Percentiles rank a stretch among this genome's conserved stretches.
phyloP scores from a whole-genome alignment of 2,797 vertebrate species.

The Leptatherina wallacei region DNA sequence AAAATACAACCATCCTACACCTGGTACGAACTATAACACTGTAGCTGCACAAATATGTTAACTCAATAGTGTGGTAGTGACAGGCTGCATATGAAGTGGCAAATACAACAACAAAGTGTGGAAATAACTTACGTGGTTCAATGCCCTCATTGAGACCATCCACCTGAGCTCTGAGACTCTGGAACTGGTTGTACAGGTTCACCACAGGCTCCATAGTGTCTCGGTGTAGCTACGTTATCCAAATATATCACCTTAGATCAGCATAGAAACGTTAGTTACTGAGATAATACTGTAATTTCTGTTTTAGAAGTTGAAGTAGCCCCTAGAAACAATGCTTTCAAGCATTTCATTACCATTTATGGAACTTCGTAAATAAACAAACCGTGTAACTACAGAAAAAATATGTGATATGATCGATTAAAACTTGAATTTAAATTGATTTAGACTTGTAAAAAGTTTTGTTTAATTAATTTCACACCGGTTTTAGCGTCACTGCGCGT shows the following conservation, averaged over 20 bases:
- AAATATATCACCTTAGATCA: background rate
- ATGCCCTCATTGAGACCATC: slow-evolving; percentile 87
- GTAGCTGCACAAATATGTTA: background rate
- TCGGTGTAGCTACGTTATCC: slow-evolving; percentile 14
- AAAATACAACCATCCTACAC: background rate
- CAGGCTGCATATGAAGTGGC: too few relatives aligned
- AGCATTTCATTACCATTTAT: background rate
- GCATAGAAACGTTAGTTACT: background rate
- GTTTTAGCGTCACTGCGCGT: background rate
- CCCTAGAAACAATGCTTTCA: background rate
- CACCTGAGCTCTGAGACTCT: slow-evolving; percentile 84
- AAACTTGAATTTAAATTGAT: background rate
- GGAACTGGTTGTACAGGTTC: slow-evolving; percentile 87
- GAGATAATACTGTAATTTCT: background rate
- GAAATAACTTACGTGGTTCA: slow-evolving; percentile 87
- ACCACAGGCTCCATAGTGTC: slow-evolving; percentile 84
- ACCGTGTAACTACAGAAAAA: background rate
- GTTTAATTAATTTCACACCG: fast-evolving
- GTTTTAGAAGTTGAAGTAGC: background rate
- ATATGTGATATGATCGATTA: background rate
- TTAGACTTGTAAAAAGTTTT: background rate
- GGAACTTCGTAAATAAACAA: background rate
- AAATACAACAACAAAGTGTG: slow-evolving; percentile 25
- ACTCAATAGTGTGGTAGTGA: background rate
- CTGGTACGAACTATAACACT: background rate